A percentile compares a stretch with the other conserved stretches of the same genome.
These are phyloP conservation scores for Phalacrocorax aristotelis DNA, from an alignment of 2,113 vertebrate species.

Conservation along the genomic window DNA sequence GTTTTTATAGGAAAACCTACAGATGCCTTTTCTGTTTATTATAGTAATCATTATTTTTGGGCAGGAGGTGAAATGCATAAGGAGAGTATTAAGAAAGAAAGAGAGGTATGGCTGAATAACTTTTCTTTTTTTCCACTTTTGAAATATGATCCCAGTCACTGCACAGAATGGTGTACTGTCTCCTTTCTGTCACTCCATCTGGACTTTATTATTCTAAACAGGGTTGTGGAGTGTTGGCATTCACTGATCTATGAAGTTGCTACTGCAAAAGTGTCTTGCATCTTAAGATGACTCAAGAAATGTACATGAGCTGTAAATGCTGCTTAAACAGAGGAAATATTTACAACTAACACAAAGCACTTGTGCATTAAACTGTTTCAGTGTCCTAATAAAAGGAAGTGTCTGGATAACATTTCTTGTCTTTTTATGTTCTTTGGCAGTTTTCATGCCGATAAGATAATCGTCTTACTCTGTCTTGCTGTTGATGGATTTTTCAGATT, in stretches of 20 bases:
- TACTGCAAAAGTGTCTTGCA: neutral
- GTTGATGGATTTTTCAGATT: neutral
- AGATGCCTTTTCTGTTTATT: constrained; percentile 22
- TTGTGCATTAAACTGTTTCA: constrained; percentile 22
- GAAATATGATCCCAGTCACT: constrained; percentile 70
- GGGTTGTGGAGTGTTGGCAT: constrained; percentile 40
- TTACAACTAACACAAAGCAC: constrained; percentile 11
- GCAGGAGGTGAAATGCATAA: constrained; percentile 41
- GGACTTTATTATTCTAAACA: constrained; percentile 73
- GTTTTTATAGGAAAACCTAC: neutral
- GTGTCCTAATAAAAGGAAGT: constrained; percentile 33
- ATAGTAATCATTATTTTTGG: constrained; percentile 8
- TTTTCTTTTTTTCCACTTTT: constrained; percentile 52
- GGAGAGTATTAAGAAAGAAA: constrained; percentile 64
- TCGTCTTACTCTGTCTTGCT: neutral
- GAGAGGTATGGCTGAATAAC: constrained; percentile 50
- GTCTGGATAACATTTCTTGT: neutral
- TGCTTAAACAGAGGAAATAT: constrained; percentile 13
- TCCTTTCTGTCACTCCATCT: constrained; percentile 69
- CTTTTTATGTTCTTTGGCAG: neutral
- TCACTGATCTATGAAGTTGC: constrained; percentile 39
- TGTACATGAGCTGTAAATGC: constrained; percentile 33
- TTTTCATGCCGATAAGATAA: neutral
- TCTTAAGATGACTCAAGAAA: constrained; percentile 31
- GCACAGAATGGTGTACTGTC: constrained; percentile 53